Evolutionary conservation across 2,113 vertebrate genomes (phyloP).

Genomic region (Haplochromis burtoni): DNA sequence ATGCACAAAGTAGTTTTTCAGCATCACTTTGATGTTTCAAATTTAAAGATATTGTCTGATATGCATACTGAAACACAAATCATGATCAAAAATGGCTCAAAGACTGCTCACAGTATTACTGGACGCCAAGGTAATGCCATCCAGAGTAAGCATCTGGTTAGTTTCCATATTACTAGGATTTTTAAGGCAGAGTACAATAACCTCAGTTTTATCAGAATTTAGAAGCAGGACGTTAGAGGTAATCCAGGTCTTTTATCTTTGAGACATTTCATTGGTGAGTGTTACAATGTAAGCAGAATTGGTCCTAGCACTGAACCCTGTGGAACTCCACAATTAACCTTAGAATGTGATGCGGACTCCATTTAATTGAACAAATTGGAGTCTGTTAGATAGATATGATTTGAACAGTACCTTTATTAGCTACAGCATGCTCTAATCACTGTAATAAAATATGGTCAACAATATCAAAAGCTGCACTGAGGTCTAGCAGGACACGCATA

Average conservation of each 20-base stretch:
- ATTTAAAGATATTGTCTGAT: not conserved
- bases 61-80: not conserved
- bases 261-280: not conserved
- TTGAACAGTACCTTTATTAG: not conserved
- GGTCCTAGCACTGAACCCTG: not conserved
- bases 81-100: not conserved
- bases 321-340: not conserved
- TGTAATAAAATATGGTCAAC: not conserved
- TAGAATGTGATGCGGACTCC: rapidly evolving
- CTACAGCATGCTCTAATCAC: not conserved
- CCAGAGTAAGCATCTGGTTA: not conserved
- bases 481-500: not conserved
- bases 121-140: not conserved
- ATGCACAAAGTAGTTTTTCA: not conserved
- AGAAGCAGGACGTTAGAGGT: rapidly evolving
- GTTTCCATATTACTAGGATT: not conserved
- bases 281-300: not conserved
- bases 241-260: not conserved
- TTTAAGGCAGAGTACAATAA: not conserved
- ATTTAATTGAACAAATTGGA: not conserved
- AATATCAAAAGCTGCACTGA: not conserved
- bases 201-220: not conserved
- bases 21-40: not conserved
- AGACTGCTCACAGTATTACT: not conserved
- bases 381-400: not conserved